phyloP scores from a whole-genome alignment of 2,797 vertebrate species.

The Xiphorhynchus erythropygius region DNA sequence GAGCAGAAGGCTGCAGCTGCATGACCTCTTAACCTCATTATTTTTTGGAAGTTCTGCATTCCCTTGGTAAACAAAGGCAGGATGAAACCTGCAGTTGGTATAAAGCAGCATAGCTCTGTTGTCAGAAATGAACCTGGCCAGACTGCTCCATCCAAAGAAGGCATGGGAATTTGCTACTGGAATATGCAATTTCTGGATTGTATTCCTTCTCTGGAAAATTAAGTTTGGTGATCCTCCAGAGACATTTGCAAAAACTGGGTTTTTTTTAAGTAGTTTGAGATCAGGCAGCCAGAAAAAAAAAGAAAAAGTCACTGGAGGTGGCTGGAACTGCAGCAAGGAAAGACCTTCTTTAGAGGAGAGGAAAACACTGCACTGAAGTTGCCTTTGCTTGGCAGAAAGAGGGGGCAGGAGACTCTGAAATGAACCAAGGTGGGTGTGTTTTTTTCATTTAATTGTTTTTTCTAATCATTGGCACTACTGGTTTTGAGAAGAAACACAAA shows the following conservation, averaged over 20 bases:
- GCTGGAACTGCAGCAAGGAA: neutral
- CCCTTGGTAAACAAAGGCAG: neutral
- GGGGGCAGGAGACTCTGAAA: neutral
- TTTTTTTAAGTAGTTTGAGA: slow-evolving; percentile 10
- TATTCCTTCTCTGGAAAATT: neutral
- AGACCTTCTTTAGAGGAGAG: neutral
- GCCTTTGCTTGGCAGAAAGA: neutral
- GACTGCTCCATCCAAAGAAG: neutral
- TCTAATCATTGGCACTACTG: neutral
- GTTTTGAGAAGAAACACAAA: neutral
- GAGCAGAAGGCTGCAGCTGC: neutral
- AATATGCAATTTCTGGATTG: neutral
- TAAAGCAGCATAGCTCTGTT: neutral
- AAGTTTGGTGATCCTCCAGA: neutral
- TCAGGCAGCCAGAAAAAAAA: neutral
- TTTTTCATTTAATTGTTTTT: neutral
- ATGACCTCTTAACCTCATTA: neutral
- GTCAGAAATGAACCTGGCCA: neutral
- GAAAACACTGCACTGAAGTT: neutral
- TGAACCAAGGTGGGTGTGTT: neutral
- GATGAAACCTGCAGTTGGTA: neutral
- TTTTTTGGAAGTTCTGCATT: neutral
- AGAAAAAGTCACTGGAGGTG: neutral
- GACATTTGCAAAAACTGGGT: neutral
- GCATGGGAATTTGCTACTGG: neutral